Evolutionary conservation across 2,888 invertebrate species (phyloP), one percentile per base, ranked within the genome.

Genomic region (Erpobdella octoculata): DNA sequence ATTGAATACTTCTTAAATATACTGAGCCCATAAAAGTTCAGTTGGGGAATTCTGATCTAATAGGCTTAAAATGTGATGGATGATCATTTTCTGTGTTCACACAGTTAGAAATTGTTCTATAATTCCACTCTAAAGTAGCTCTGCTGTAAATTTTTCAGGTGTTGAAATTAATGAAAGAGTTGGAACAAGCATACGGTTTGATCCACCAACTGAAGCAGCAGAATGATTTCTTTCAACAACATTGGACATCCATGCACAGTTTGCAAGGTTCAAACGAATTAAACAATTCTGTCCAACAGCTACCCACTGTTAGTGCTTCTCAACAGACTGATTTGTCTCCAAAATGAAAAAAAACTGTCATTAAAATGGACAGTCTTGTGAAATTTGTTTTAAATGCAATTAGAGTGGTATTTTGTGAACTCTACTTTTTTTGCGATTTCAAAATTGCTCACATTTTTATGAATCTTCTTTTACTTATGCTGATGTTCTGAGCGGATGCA

Each of bases 131-230:
- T n/a, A n/a, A n/a, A n/a, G n/a, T n/a, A n/a, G n/a, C 53, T 41
- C 41, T 21, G n/a, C 35, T 31, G 21, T 36, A 37, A 37, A 36
- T 38, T 18, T 31, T 28, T 31, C n/a, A 69, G 69, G 46, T 69
- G 48, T 35, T 69, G 53, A 69, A 71, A 28, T 71, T 77, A 33
- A 74, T 67, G 61, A 71, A 74, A 58, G 74, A 77, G 61, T 71
- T 77, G 33, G 75, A 76, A 67, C 76, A 77, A 68, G 77, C 77
- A 1, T 75, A 74, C 58, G 68, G 53, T 4, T 53, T 76, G 37
- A 77, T 77, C 28, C 74, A 75, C 59, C 74, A 73, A 62, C 59
- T 72, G 21, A 72, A 72, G n/a, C 62, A 72, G 33, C 72, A 72
- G 36, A 72, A 72, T n/a, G 72, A 72, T 61, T 72, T 72, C 58